Base-by-base conservation (phyloP, 2,797 vertebrate species). In the Salarias fasciatus region DNA sequence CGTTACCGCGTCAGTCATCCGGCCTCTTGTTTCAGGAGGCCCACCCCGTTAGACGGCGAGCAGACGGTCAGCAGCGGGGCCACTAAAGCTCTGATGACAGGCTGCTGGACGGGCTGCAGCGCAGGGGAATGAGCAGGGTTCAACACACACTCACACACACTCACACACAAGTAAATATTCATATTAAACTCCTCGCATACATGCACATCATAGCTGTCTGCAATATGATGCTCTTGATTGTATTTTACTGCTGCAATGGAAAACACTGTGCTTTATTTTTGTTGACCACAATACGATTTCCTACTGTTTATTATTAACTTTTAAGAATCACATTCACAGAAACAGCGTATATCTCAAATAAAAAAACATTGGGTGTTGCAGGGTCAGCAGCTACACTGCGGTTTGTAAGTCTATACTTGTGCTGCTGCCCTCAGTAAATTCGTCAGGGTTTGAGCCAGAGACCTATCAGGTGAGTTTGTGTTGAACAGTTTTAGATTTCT, bases 1-100 rank as follows among this genome's bases (percentile, higher is more conserved):
- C 60, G 83, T 77, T 72, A 79, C 65, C 66, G 1, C 79, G 83
- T 86, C 79, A 80, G 65, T 90, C 85, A 74, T 41, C 75, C 66
- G 12, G 46, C 70, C 73, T 62, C 79, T 80, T 69, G 78, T 72
- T 84, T 82, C 79, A 68, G 76, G 81, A 64, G 76, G 33, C 6
- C 30, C 33, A 6, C 54, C 31, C 63, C 53, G 30, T 75, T 62
- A 77, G 71, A 79, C 35, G 35, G 48, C 36, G 76, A 59, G 51
- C 77, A 77, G 79, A 65, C 57, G 68, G 31, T 86, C 75, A 65
- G 69, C 61, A 8, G 75, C 2, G 43, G 41, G 15, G 68, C 69
- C 59, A 63, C 64, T 86, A 35, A 79, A 86, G 78, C 78, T 11
- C 75, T 42, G 88, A 81, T 88, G 88, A 90, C 86, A 89, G 74